Percentiles rank a stretch among this genome's conserved stretches.
These are phyloP conservation scores for Danio albolineatus DNA, from an alignment of 2,797 vertebrate genomes.

Conservation along the genomic window DNA sequence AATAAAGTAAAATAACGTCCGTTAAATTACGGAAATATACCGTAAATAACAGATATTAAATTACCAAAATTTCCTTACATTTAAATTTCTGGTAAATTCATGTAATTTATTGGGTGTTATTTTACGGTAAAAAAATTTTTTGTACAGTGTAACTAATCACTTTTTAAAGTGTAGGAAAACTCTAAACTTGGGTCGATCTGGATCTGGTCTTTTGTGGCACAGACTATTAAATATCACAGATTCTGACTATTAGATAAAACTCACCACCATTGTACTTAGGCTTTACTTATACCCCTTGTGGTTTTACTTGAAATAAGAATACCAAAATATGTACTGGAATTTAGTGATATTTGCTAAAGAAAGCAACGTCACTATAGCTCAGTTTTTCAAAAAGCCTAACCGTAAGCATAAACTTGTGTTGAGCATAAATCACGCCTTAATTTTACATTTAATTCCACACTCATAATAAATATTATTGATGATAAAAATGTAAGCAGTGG, in stretches of 20 bases:
- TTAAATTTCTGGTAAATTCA: too few species aligned
- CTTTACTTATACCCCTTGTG: not conserved
- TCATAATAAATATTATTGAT: constrained; percentile 18
- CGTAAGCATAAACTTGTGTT: not conserved
- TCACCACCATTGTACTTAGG: not conserved
- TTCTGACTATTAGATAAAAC: not conserved
- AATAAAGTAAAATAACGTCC: too few species aligned
- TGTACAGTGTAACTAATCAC: too few species aligned
- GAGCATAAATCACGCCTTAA: not conserved
- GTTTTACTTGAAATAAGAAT: not conserved
- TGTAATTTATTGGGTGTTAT: too few species aligned
- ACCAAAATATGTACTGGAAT: not conserved
- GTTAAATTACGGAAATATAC: too few species aligned
- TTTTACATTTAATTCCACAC: not conserved
- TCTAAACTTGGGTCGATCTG: too few species aligned
- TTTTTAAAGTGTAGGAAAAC: too few species aligned
- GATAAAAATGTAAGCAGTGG: constrained; percentile 9
- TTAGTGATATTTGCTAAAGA: not conserved
- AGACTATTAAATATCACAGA: not conserved
- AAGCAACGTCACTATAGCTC: not conserved
- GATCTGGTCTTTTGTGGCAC: constrained; percentile 22
- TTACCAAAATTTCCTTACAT: too few species aligned
- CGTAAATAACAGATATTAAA: too few species aligned
- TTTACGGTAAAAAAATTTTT: too few species aligned
- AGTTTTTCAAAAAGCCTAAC: not conserved